Base-by-base conservation (phyloP, 1,140 invertebrate genomes). In the Drosophila subobscura region DNA sequence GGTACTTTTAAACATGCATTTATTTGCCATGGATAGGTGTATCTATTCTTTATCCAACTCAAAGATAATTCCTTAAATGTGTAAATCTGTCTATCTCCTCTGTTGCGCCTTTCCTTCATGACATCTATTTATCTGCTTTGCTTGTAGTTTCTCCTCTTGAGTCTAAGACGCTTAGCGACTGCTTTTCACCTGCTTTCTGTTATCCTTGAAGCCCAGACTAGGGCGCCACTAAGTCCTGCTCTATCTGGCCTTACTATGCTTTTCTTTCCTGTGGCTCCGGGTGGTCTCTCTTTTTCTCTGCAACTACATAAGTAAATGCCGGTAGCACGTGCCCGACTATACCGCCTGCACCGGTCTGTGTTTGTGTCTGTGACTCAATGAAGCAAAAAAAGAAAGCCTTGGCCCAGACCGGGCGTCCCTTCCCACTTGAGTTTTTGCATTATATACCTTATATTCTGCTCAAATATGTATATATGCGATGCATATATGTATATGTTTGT, bases 221-320 rank as follows among this genome's bases (percentile, higher is more conserved):
- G 16, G 16, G 16, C 20, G 44, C 44, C 40, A 55, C 42, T 25
- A 55, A 44, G 12, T 25, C 40, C 41, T 55, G 29, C 12, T 8
- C 22, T 16, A 12, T 20, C 22, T 4, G 40, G 10, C 44, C 44
- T 64, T 55, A 45, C 53, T 29, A 27, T 14, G 4, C 37, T 52
- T 16, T 41, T 12, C 37, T 40, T 50, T n/a, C 1, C 33, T 42
- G 4, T 20, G 6, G 29, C 49, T 41, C 37, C 23, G 41, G 41
- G 4, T 8, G 20, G 20, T n/a, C 40, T 22, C 41, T n/a, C 14
- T 16, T 65, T 76, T 72, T 66, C 68, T 46, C 27, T 33, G 51
- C 68, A 57, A 72, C 72, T 76, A 65, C 73, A 72, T 76, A 76
- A 72, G 61, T 56, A 56, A 76, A 67, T 72, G 56, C 52, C 52